These are phyloP conservation scores for Orchesella cincta DNA, from an alignment of 1,140 invertebrate species.

Conservation along the genomic window DNA sequence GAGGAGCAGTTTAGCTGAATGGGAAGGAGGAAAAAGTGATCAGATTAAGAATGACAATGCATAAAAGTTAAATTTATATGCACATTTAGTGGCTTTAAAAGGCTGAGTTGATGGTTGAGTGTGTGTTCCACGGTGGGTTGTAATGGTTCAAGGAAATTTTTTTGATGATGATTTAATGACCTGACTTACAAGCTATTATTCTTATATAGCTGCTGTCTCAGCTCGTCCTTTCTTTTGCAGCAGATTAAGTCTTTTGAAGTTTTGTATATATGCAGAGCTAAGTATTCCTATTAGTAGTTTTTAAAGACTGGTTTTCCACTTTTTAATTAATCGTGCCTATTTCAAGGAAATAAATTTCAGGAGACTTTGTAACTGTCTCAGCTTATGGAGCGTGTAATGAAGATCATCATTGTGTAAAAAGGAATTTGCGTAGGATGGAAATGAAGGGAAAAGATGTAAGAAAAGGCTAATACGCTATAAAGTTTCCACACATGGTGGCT, in stretches of 20 bases:
- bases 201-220: not conserved
- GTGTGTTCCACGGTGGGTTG: not conserved
- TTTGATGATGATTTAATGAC: constrained; percentile 30
- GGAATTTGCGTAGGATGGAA: constrained; percentile 15
- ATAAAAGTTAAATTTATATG: constrained; percentile 24
- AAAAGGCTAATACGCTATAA: not conserved
- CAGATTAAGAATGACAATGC: constrained; percentile 27
- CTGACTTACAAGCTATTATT: constrained; percentile 23
- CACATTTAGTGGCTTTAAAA: constrained; percentile 13
- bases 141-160: constrained; percentile 24
- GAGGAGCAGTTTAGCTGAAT: not conserved
- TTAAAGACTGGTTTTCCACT: constrained; percentile 14
- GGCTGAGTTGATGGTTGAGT: constrained; percentile 1
- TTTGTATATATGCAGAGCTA: not conserved
- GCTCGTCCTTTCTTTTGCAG: not conserved
- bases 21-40: constrained; percentile 3
- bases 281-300: no score
- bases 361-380: not conserved
- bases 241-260: not conserved
- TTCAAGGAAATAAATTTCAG: constrained; percentile 14
- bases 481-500: constrained; percentile 2
- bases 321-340: constrained; percentile 25
- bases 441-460: constrained; percentile 12
- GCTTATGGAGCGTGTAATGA: constrained; percentile 28
- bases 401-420: constrained; percentile 16